Evolutionary conservation across 2,888 invertebrate species (phyloP).

Genomic region (Diarsia dahlii): DNA sequence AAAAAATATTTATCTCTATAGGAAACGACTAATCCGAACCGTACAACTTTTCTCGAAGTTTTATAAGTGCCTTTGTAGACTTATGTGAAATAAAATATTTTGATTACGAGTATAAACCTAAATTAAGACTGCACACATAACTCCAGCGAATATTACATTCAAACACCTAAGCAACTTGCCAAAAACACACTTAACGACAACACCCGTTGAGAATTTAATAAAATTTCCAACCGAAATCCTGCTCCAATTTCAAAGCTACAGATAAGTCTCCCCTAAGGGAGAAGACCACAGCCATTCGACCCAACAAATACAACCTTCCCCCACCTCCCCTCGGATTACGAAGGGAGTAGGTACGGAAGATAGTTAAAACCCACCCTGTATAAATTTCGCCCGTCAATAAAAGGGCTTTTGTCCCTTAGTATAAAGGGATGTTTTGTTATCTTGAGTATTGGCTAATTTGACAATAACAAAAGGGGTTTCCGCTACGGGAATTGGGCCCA

Average conservation of each 20-base stretch:
- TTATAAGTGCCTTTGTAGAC: no score
- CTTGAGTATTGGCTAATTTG: conserved; percentile 91
- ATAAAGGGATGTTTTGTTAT: conserved; percentile 90
- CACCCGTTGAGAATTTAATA: conserved; percentile 61
- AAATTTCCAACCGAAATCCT: conserved; percentile 62
- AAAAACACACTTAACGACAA: conserved; percentile 46
- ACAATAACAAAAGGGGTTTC: conserved; percentile 90
- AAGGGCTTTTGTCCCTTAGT: conserved; percentile 86
- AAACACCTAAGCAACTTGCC: not conserved
- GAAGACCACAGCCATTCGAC: conserved; percentile 62
- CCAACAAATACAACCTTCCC: conserved; percentile 63
- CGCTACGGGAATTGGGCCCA: conserved; percentile 83
- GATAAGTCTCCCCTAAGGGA: conserved; percentile 73
- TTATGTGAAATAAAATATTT: no score
- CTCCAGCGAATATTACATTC: not conserved
- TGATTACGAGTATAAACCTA: no score
- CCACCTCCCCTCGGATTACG: conserved; percentile 80
- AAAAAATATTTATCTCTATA: no score
- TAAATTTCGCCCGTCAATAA: conserved; percentile 89
- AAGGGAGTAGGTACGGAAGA: conserved; percentile 79
- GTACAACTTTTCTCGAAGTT: no score
- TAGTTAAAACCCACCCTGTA: conserved; percentile 89
- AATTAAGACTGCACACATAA: not conserved
- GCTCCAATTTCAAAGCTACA: conserved; percentile 73
- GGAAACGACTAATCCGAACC: no score